Conservation (phyloP, 1,140 invertebrate species). For the Babylonia areolata region DNA sequence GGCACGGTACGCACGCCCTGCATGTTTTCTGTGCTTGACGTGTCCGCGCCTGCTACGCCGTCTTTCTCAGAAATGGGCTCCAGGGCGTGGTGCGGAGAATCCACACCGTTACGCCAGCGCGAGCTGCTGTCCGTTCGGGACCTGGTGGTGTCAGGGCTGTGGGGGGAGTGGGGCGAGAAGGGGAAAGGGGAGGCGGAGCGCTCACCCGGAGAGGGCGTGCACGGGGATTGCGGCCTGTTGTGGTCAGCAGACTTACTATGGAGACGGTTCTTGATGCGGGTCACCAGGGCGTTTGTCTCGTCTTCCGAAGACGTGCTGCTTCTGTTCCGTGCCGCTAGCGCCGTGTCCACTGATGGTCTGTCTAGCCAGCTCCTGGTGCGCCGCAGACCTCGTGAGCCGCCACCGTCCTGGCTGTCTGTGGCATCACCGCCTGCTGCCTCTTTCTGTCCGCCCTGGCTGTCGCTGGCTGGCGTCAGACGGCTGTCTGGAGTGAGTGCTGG, state of each 20-base stretch:
- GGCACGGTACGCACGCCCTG: constrained; percentile 35
- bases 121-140: background rate
- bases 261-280: constrained; percentile 52
- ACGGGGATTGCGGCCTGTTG: background rate
- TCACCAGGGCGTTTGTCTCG: constrained; percentile 45
- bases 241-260: constrained; percentile 18
- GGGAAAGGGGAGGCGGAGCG: background rate
- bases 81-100: constrained; percentile 40
- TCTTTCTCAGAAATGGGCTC: constrained; percentile 64
- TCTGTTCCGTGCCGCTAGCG: background rate
- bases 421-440: background rate
- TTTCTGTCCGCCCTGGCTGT: background rate
- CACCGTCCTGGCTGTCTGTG: background rate
- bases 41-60: background rate
- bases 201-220: constrained; percentile 29
- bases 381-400: constrained; percentile 34
- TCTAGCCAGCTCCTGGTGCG: constrained; percentile 62
- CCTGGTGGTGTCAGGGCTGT: background rate
- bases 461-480: background rate
- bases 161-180: background rate
- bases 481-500: background rate
- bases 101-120: constrained; percentile 51
- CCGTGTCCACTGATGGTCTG: constrained; percentile 46
- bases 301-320: background rate
- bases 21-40: background rate